Base-by-base conservation (phyloP, 2,113 vertebrate species). In the Aegithalos caudatus region DNA sequence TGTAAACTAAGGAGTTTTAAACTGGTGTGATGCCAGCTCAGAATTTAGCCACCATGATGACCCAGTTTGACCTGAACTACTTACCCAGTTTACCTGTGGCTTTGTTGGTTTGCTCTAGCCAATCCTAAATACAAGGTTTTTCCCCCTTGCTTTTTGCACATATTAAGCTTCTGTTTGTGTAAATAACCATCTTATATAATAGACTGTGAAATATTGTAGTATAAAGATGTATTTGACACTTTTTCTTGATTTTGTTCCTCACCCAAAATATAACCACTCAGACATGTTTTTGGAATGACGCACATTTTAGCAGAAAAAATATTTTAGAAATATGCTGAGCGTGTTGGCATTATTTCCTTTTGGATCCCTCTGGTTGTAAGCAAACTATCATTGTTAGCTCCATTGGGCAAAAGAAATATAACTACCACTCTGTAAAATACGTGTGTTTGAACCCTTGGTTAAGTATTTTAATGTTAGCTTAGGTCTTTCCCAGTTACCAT, bases 291-390 rank as follows among this genome's bases (percentile, higher is more conserved):
- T 93, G 90, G 88, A 96, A 88, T 93, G 95, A 92, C 14, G 42
- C 90, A 86, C 54, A 24, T 90, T 95, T 97, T 88, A 95, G 91
- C 1, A 9, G 93, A 94, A 95, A 94, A 95, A 95, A 90, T 92
- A 95, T 92, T 97, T 95, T 90, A 93, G 94, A 96, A 96, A 96
- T 86, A 95, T 92, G 80, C 77, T 88, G 91, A 88, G 65, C 17
- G 0, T 92, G 93, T 94, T 96, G 95, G 92, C 92, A 90, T 97
- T 92, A 66, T 90, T 96, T 96, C 94, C 45, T 94, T 88, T 92
- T 96, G 94, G 92, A 95, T 96, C 76, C 25, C 88, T 94, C 80
- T 88, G 51, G 44, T 64, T 94, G 51, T 90, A 88, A 95, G 93
- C 81, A 96, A 93, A 94, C 76, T 83, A 86, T 79, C 82, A 71